Conservation (phyloP, 2,797 vertebrate species). For the Sebastes steindachneri region DNA sequence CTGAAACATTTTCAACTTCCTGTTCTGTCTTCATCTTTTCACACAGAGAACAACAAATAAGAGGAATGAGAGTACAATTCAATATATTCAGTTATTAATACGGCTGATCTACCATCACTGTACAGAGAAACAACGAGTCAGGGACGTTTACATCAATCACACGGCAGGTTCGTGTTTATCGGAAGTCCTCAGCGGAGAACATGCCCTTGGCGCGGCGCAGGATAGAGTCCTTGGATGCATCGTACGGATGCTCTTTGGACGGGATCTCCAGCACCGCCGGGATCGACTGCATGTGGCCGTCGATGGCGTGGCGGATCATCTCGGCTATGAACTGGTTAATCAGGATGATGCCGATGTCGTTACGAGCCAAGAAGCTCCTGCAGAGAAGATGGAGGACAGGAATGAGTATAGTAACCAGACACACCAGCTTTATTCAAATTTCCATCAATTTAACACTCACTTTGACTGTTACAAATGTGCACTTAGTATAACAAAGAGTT, state of each 20-base stretch:
- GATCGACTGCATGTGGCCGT: constrained; percentile 90
- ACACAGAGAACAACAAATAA: not conserved
- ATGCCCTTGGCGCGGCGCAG: constrained; percentile 93
- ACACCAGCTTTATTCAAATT: too few relatives aligned
- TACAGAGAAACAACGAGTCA: not conserved
- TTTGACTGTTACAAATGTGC: too few relatives aligned
- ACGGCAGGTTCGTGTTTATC: constrained; percentile 68
- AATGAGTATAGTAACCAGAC: too few relatives aligned
- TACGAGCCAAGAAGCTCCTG: constrained; percentile 91
- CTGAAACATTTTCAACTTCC: not conserved
- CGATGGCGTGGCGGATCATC: constrained; percentile 95
- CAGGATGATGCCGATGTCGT: constrained; percentile 94
- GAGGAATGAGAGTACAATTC: not conserved
- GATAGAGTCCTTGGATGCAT: constrained; percentile 95
- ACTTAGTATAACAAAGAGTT: too few relatives aligned
- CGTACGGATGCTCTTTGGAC: constrained; percentile 96
- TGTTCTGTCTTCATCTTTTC: not conserved
- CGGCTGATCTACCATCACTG: not conserved
- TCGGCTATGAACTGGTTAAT: constrained; percentile 97
- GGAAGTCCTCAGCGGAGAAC: constrained; percentile 93
- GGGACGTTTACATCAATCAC: not conserved
- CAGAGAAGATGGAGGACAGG: not conserved
- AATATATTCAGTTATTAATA: not conserved
- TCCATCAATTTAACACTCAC: too few relatives aligned
- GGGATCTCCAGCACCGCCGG: constrained; percentile 95